These are phyloP conservation scores for Semibalanus balanoides DNA, from an alignment of 1,140 invertebrate genomes.

Conservation along the genomic window DNA sequence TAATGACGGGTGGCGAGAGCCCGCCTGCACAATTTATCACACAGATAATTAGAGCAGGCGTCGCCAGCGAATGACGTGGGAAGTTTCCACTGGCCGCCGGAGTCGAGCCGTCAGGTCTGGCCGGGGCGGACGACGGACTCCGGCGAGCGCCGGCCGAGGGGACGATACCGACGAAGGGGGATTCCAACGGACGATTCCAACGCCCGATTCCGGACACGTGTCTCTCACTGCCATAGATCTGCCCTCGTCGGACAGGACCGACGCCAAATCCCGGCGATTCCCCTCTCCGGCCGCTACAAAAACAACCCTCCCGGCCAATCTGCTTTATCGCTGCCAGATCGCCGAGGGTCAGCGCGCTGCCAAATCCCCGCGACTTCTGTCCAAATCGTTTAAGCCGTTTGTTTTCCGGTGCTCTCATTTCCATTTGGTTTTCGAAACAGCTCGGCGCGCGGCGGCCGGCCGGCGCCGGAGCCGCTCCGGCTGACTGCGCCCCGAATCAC, in stretches of 20 bases:
- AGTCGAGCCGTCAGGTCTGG: too few relatives aligned
- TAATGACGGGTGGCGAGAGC: too few relatives aligned
- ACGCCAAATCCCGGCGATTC: neutral
- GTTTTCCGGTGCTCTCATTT: neutral
- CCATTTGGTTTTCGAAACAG: neutral
- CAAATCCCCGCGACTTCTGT: neutral
- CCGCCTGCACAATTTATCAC: neutral
- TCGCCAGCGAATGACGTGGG: neutral
- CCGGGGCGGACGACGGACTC: too few relatives aligned
- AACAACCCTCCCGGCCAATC: constrained; percentile 1
- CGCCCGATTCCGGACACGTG: too few relatives aligned
- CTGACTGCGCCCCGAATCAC: too few relatives aligned
- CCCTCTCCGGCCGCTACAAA: neutral
- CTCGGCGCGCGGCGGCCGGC: too few relatives aligned
- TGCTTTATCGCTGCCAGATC: neutral
- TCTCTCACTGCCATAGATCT: neutral
- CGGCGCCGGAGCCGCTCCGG: too few relatives aligned
- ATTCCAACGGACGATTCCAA: too few relatives aligned
- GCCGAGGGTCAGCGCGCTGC: neutral
- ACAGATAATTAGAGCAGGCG: neutral
- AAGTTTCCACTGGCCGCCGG: neutral
- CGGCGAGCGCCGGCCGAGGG: too few relatives aligned
- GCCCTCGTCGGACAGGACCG: neutral
- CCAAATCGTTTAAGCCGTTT: neutral
- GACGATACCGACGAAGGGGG: too few relatives aligned